Evolutionary conservation across 35 echinoderm and acorn worm species (phyloP).

Genomic region (Ptychodera flava): DNA sequence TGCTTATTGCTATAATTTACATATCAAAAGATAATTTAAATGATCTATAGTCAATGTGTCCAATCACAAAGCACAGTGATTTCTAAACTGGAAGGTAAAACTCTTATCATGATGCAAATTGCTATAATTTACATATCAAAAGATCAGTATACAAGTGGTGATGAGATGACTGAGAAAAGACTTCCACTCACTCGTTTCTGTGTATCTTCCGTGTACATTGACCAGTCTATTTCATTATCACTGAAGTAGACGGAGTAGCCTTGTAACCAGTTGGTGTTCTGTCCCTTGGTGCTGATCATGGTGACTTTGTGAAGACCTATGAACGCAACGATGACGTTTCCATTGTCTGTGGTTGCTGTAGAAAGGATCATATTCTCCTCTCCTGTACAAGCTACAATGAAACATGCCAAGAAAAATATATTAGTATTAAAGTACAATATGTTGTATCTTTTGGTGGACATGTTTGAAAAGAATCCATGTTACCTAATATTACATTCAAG

Average conservation of each 20-base stretch:
- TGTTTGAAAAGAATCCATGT: not conserved
- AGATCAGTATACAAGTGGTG: too few relatives aligned
- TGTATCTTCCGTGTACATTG: constrained; percentile 45
- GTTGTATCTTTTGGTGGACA: not conserved
- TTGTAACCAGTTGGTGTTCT: constrained; percentile 19
- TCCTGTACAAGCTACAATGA: not conserved
- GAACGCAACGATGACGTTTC: constrained; percentile 31
- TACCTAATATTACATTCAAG: too few relatives aligned
- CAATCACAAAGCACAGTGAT: too few relatives aligned
- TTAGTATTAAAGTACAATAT: constrained; percentile 4
- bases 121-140: too few relatives aligned
- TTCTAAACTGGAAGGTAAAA: too few relatives aligned
- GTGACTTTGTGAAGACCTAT: constrained; percentile 34
- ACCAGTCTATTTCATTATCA: constrained; percentile 62
- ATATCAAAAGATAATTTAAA: too few relatives aligned
- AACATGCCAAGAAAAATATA: constrained; percentile 13
- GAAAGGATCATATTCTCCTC: not conserved
- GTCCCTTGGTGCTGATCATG: constrained; percentile 41
- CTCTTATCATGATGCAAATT: too few relatives aligned
- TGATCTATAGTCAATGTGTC: too few relatives aligned
- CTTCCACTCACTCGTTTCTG: constrained; percentile 40
- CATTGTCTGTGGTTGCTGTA: not conserved
- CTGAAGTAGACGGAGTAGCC: constrained; percentile 57
- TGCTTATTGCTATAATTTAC: too few relatives aligned
- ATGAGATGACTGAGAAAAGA: too few relatives aligned